These are phyloP conservation scores for Xerus rutilus DNA, from an alignment of 2,797 vertebrate genomes.

Conservation along the genomic window DNA sequence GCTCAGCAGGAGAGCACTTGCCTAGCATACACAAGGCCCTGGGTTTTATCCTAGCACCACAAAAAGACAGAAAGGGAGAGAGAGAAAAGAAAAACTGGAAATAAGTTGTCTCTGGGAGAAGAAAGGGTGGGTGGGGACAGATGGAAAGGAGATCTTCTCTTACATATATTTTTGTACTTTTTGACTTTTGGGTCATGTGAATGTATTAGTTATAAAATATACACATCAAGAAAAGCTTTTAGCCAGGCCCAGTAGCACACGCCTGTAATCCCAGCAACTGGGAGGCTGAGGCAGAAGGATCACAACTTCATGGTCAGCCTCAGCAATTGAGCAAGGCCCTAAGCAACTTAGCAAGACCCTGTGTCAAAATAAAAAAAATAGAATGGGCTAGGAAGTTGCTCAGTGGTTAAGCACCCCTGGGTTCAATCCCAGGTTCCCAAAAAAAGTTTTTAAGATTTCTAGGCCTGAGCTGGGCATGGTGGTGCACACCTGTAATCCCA, in stretches of 20 bases:
- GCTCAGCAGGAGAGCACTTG: background rate
- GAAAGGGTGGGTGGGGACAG: background rate
- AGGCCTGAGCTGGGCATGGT: background rate
- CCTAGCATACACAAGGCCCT: background rate
- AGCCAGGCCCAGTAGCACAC: background rate
- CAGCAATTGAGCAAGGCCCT: too few species aligned
- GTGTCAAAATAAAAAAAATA: too few species aligned
- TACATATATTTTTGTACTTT: background rate
- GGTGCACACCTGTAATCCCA: too few species aligned
- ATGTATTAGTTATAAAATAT: slow-evolving; percentile 25
- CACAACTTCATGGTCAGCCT: background rate
- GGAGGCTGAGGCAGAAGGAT: background rate
- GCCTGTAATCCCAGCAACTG: background rate
- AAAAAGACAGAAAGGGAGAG: too few species aligned
- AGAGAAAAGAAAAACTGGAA: background rate
- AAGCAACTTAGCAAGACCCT: background rate
- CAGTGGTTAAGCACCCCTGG: too few species aligned
- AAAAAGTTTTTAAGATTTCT: background rate
- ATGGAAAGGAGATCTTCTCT: background rate
- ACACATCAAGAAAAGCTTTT: background rate
- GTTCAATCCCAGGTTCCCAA: too few species aligned
- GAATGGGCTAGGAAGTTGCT: too few species aligned
- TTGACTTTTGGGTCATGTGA: slow-evolving; percentile 19
- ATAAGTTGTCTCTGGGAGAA: background rate
- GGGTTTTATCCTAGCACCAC: background rate